Evolutionary conservation across 1,140 invertebrate genomes (phyloP), one percentile per base, ranked within the genome.

Genomic region (Vanessa tameamea): DNA sequence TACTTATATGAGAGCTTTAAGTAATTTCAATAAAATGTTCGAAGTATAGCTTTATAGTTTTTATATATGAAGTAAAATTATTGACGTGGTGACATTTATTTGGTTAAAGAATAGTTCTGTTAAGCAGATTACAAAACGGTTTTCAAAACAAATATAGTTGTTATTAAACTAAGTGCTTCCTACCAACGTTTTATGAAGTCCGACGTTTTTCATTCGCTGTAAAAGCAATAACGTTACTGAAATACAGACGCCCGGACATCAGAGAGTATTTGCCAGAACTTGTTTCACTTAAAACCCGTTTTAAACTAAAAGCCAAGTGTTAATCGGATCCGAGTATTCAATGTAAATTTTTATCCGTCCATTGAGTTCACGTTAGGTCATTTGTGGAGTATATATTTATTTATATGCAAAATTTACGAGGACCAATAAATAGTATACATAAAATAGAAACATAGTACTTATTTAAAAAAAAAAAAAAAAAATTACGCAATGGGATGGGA

Each of bases 211-310:
- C 69, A 75, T 75, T 75, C 69, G 68, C 61, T 37, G 68, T 75
- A 65, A 75, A 71, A 75, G 73, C 73, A 75, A 75, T 75, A 70
- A 75, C 63, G 70, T 57, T 53, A 51, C 68, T 71, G 69, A 69
- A 74, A 74, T 69, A 71, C 64, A 71, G 64, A 66, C 53, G 50
- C 51, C 68, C 72, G 72, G 73, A 70, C 73, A 69, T 75, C 69
- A 75, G 50, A 20, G 47, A 59, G 64, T 75, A 64, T 75, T 59
- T 75, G 47, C 47, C 68, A 50, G 73, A 75, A 75, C 69, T 67
- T 68, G 65, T 73, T 73, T 69, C 53, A 70, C 73, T 75, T 71
- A 61, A 71, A 67, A 51, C 63, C 55, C 57, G 26, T 71, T 75
- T 66, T 57, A 55, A 69, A 70, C 73, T 75, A 75, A 75, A 73